phyloP scores from a whole-genome alignment of 2,113 vertebrate genomes.

The Melanotaenia duboulayi region DNA sequence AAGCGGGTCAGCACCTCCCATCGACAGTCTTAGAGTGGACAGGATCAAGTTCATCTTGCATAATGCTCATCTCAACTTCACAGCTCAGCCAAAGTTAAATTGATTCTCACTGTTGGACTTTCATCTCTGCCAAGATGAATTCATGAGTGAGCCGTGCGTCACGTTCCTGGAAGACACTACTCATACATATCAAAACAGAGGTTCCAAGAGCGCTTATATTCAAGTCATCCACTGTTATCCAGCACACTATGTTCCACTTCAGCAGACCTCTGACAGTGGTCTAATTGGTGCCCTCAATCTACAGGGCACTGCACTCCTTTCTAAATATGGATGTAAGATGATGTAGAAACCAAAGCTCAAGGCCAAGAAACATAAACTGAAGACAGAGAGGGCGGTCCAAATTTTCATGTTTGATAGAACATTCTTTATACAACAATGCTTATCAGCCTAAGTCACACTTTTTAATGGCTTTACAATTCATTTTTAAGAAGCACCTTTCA shows the following conservation, averaged over 20 bases:
- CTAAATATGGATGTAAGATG: slow-evolving; percentile 59
- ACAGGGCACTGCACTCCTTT: slow-evolving; percentile 38
- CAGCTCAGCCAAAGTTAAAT: slow-evolving; percentile 48
- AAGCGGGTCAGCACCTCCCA: slow-evolving; percentile 55
- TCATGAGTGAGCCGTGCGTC: slow-evolving; percentile 16
- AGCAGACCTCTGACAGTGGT: slow-evolving; percentile 43
- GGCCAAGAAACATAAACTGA: slow-evolving; percentile 24
- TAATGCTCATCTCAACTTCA: slow-evolving; percentile 60
- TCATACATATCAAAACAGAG: slow-evolving; percentile 42
- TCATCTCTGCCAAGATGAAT: slow-evolving; percentile 41
- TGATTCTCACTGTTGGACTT: slow-evolving; percentile 48
- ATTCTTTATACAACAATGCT: background rate
- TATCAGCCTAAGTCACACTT: background rate
- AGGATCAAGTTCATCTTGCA: slow-evolving; percentile 66
- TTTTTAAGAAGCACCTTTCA: too few species aligned
- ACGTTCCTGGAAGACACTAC: background rate
- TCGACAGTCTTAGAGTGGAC: slow-evolving; percentile 40
- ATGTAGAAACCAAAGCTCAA: slow-evolving; percentile 38
- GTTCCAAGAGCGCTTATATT: slow-evolving; percentile 24
- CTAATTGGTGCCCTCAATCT: slow-evolving; percentile 56
- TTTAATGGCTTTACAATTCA: background rate
- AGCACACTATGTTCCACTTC: slow-evolving; percentile 43
- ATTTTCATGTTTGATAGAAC: background rate
- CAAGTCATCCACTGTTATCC: slow-evolving; percentile 25
- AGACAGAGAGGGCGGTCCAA: background rate